Conservation (phyloP, 2,888 invertebrate species). For the Sarcophaga variegata region DNA sequence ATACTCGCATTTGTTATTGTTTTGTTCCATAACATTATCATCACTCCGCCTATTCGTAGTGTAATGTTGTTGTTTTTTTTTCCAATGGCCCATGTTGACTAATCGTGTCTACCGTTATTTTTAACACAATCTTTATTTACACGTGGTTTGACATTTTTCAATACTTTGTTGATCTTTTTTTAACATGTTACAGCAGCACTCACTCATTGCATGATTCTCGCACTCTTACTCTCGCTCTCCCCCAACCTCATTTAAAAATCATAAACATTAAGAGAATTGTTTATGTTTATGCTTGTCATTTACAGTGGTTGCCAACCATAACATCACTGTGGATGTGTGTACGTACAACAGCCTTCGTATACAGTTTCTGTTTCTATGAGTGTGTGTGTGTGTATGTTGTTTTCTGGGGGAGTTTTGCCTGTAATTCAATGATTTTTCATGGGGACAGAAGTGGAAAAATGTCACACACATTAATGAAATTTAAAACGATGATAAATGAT, state of each 20-base stretch:
- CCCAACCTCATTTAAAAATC: not conserved
- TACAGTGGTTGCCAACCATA: conserved; percentile 47
- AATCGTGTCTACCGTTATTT: conserved; percentile 42
- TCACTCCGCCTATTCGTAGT: conserved; percentile 37
- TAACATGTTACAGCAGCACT: no score
- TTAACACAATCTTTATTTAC: conserved; percentile 67
- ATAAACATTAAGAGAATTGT: not conserved
- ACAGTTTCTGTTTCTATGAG: not conserved
- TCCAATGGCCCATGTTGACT: not conserved
- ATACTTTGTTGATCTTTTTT: conserved; percentile 6
- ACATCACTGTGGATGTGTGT: conserved; percentile 31
- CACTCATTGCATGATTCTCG: no score
- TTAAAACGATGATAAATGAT: conserved; percentile 64
- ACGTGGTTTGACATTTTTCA: conserved; percentile 64
- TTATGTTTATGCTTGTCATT: conserved; percentile 55
- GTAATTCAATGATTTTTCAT: conserved; percentile 17
- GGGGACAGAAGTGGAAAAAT: conserved; percentile 14
- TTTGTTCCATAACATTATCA: conserved; percentile 42
- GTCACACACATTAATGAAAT: conserved; percentile 58
- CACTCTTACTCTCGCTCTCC: conserved; percentile 3
- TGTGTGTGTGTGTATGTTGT: conserved; percentile 6
- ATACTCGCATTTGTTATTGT: conserved; percentile 27
- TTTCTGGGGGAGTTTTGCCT: not conserved
- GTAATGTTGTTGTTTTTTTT: conserved; percentile 19
- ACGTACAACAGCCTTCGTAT: not conserved